Conservation (phyloP, 2,888 invertebrate species). For the Saturnia pavonia region DNA sequence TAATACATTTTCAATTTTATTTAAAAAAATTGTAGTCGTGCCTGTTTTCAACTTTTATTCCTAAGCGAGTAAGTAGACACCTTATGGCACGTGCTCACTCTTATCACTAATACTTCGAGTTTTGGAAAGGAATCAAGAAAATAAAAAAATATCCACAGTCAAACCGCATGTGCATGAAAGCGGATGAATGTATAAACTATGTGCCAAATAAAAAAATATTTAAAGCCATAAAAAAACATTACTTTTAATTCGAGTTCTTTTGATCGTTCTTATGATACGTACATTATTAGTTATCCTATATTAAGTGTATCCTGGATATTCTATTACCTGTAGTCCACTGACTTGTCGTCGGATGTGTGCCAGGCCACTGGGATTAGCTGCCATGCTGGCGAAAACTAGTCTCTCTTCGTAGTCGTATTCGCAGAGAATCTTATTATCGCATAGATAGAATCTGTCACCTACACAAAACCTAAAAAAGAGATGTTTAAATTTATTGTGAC, state of each 20-base stretch:
- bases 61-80: not conserved
- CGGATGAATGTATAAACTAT: not conserved
- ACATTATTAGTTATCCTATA: not conserved
- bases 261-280: not conserved
- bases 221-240: not conserved
- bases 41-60: not conserved
- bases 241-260: not conserved
- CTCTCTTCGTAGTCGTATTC: conserved; percentile 97
- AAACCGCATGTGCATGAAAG: not conserved
- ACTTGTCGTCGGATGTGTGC: conserved; percentile 93
- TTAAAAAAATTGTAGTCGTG: not conserved
- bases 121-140: not conserved
- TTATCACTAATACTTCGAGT: not conserved
- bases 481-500: not conserved
- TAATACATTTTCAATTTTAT: not conserved
- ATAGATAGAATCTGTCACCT: conserved; percentile 95
- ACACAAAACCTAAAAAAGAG: conserved; percentile 91
- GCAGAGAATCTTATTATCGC: conserved; percentile 96
- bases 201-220: not conserved
- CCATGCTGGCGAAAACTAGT: conserved; percentile 94
- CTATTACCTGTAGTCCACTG: conserved; percentile 83
- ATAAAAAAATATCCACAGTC: not conserved
- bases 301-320: not conserved
- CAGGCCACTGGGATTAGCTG: conserved; percentile 91
- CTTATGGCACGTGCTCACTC: not conserved